These are phyloP conservation scores for Callimorpha dominula DNA, from an alignment of 2,888 invertebrate genomes.

Conservation along the genomic window DNA sequence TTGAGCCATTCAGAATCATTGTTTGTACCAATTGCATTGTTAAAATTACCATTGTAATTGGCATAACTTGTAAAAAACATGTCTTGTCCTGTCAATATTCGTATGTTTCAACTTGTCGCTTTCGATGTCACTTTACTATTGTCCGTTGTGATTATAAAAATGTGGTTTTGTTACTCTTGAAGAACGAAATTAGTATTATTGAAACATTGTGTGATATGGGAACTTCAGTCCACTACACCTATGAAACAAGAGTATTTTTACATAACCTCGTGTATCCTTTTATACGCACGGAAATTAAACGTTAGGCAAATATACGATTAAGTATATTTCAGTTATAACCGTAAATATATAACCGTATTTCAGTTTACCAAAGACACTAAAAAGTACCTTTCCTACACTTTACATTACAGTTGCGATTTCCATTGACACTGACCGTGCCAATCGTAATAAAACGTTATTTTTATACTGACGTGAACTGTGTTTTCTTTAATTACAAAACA, in stretches of 20 bases:
- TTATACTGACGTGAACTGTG: not conserved
- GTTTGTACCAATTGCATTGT: slow-evolving; percentile 57
- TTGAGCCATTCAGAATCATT: slow-evolving; percentile 44
- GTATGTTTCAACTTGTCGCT: slow-evolving; percentile 34
- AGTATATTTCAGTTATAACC: too few relatives aligned
- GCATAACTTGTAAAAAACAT: slow-evolving; percentile 39
- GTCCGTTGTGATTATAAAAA: slow-evolving; percentile 27
- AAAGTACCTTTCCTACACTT: not conserved
- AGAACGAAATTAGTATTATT: slow-evolving; percentile 21
- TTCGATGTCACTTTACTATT: slow-evolving; percentile 37
- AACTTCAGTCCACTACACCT: slow-evolving; percentile 10
- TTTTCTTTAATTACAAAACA: not conserved
- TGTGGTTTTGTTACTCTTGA: slow-evolving; percentile 26
- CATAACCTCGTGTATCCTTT: not conserved
- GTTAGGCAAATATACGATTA: not conserved
- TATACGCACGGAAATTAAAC: not conserved
- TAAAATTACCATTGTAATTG: slow-evolving; percentile 44
- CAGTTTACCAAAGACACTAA: slow-evolving; percentile 1
- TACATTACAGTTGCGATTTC: not conserved
- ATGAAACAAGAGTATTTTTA: slow-evolving; percentile 1
- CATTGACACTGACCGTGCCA: not conserved
- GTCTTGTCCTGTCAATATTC: slow-evolving; percentile 44
- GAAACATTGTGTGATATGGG: slow-evolving; percentile 28
- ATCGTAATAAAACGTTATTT: not conserved
- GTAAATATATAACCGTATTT: not conserved